phyloP scores from a whole-genome alignment of 2,113 vertebrate genomes.

The Manacus vitellinus region DNA sequence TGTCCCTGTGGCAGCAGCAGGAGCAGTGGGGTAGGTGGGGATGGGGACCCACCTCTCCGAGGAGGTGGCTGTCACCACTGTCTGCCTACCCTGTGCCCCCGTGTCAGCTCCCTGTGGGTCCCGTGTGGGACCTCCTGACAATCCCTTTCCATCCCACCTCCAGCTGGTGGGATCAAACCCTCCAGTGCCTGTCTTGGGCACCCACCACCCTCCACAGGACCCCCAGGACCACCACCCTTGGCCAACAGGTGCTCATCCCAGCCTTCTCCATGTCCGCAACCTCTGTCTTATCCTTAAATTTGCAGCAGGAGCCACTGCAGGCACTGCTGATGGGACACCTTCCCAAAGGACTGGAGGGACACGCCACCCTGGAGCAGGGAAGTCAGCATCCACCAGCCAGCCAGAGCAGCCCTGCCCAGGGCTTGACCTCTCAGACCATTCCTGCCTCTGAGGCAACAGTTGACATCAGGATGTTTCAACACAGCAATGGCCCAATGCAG shows the following conservation, averaged over 20 bases:
- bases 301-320: fast-evolving
- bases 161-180: neutral
- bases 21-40: neutral
- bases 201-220: neutral
- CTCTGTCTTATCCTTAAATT: neutral
- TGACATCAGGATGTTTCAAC: neutral
- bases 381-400: fast-evolving
- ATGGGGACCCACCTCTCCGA: neutral
- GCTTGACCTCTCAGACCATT: neutral
- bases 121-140: fast-evolving
- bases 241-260: fast-evolving
- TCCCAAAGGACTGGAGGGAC: neutral
- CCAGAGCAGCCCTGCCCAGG: neutral
- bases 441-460: neutral
- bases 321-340: neutral
- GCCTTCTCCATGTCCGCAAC: neutral
- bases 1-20: fast-evolving
- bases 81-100: fast-evolving
- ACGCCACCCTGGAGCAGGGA: fast-evolving
- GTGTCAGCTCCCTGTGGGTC: fast-evolving
- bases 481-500: neutral
- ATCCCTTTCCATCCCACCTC: fast-evolving
- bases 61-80: neutral
- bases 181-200: neutral
- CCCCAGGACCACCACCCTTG: neutral